phyloP scores from a whole-genome alignment of 1,140 invertebrate species.

The Chionoecetes opilio region DNA sequence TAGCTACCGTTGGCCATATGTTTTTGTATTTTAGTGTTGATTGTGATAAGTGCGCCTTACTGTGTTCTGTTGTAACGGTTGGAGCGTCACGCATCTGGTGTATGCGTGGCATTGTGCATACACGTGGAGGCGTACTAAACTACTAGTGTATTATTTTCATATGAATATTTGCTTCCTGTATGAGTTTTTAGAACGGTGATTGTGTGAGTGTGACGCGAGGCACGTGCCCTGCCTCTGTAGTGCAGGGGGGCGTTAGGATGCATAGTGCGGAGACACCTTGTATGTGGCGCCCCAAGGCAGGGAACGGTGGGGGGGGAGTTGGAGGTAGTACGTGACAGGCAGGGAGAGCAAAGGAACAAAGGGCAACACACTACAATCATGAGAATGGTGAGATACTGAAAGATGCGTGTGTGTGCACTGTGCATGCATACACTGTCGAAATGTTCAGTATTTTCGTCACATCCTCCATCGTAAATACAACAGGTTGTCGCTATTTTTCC shows the following conservation, averaged over 20 bases:
- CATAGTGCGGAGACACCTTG: not conserved
- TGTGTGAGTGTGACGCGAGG: not conserved
- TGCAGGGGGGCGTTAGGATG: not conserved
- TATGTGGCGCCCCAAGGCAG: not conserved
- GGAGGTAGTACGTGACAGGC: not conserved
- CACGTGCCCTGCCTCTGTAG: not conserved
- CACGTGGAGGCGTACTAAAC: not conserved
- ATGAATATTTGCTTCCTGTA: not conserved
- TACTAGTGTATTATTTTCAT: not conserved
- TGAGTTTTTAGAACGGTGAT: not conserved
- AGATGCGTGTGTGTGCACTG: slow-evolving; percentile 35
- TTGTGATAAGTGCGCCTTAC: no score
- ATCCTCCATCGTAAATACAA: slow-evolving; percentile 20
- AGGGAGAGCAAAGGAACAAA: not conserved
- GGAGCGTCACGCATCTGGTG: not conserved
- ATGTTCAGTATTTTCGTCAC: slow-evolving; percentile 6
- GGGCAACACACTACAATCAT: no score
- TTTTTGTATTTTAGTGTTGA: no score
- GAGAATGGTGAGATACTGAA: no score
- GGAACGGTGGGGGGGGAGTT: not conserved
- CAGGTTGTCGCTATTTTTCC: slow-evolving; percentile 39
- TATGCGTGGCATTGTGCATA: not conserved
- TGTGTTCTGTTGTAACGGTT: not conserved
- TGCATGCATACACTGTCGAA: not conserved
- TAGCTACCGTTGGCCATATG: no score